A percentile compares a stretch with the other conserved stretches of the same genome.
phyloP scores from a whole-genome alignment of 1,140 invertebrate species.

The Microplitis demolitor region DNA sequence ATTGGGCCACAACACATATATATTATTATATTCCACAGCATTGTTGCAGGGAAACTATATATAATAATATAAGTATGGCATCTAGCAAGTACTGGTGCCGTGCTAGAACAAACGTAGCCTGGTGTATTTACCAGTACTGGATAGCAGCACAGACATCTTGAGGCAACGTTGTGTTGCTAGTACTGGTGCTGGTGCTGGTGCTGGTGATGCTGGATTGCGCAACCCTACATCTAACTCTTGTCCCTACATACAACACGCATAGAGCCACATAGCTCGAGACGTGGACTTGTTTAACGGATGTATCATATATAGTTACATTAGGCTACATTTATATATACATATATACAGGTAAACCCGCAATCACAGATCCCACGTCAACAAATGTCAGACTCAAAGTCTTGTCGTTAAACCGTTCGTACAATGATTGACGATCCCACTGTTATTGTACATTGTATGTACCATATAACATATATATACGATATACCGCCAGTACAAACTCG shows the following conservation, averaged over 20 bases:
- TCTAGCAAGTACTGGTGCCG: neutral
- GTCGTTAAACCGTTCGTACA: neutral
- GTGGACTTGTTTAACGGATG: neutral
- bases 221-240: neutral
- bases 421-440: conserved; percentile 7
- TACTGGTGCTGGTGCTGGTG: neutral
- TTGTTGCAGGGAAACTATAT: neutral
- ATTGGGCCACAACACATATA: neutral
- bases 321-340: neutral
- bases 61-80: no score
- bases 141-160: neutral
- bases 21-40: neutral
- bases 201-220: conserved; percentile 8
- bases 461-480: no score
- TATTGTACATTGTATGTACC: neutral
- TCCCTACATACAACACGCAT: conserved; percentile 1
- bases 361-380: conserved; percentile 11
- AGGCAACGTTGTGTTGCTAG: neutral
- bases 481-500: neutral
- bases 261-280: neutral
- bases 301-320: conserved; percentile 5
- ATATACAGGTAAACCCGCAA: neutral
- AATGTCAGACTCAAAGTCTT: neutral
- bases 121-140: neutral
- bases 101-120: neutral